Base-by-base conservation (phyloP, 2,113 vertebrate species). In the Barbus barbus region DNA sequence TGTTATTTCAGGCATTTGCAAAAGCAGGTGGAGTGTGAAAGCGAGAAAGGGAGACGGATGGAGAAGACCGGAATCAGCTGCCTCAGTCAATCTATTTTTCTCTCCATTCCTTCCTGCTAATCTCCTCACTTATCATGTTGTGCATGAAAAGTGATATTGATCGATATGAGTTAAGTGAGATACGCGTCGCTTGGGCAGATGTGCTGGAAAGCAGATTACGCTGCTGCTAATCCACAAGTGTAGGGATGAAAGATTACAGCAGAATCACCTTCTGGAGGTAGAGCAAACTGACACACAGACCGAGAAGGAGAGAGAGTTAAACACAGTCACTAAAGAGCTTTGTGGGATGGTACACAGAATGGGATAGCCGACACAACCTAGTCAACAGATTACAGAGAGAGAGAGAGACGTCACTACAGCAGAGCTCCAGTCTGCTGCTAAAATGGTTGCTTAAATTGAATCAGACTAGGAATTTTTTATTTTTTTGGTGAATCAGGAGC, bases 31-130 rank as follows among this genome's bases (percentile, higher is more conserved):
- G 22, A 72, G 67, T 60, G 75, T 20, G 71, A 75, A 26, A 78
- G 24, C 31, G 9, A 60, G 63, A 60, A 48, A n/a, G 16, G 18
- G 60, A 58, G 58, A 22, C 5, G 24, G 24, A 83, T 9, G 11
- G 63, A 65, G 65, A 22, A 83, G 78, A 61, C 67, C 91, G 90
- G 89, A 91, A 91, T 92, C 91, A 92, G 91, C 89, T 91, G 92
- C 91, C 80, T 91, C 85, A 89, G 84, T 92, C 84, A 87, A 77
- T 81, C 71, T 85, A 69, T 58, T 76, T 87, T 83, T 46, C 69
- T 85, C 75, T 85, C 81, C 36, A 28, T 69, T 83, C 51, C 61
- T 86, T 83, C 82, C 83, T 86, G 61, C 74, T 82, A 75, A 83
- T 86, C 73, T 78, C 81, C 63, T 78, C 78, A 82, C 87, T 88